Conservation (phyloP, 2,797 vertebrate species). For the Mus spretus region DNA sequence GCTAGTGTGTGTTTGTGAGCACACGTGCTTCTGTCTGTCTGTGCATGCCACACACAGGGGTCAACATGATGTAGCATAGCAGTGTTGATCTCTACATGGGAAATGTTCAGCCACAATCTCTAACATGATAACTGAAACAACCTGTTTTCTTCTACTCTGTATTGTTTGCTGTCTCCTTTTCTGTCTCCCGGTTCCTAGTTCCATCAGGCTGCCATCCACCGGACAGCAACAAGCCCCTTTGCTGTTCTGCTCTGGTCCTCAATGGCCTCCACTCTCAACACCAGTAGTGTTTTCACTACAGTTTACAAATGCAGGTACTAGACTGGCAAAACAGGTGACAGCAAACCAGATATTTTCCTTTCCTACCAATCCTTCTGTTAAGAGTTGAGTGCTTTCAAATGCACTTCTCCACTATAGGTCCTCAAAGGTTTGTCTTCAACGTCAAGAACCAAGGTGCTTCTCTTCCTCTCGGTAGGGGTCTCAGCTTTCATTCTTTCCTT, state of each 20-base stretch:
- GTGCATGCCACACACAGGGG: background rate
- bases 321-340: background rate
- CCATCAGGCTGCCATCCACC: background rate
- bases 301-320: slow-evolving; percentile 32
- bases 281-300: background rate
- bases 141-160: slow-evolving; percentile 16
- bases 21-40: background rate
- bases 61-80: background rate
- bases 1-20: background rate
- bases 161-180: background rate
- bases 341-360: background rate
- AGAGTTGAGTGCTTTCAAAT: slow-evolving; percentile 20
- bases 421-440: slow-evolving; percentile 30
- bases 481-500: background rate
- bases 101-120: background rate
- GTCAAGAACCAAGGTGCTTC: background rate
- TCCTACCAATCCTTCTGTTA: background rate
- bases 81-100: slow-evolving; percentile 11
- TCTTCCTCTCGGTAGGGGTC: background rate
- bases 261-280: background rate
- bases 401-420: background rate
- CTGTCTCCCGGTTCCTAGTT: background rate
- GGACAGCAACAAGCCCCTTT: background rate
- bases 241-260: background rate
- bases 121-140: background rate